These are phyloP conservation scores for Andrena hattorfiana DNA, from an alignment of 2,888 invertebrate species.

Conservation along the genomic window DNA sequence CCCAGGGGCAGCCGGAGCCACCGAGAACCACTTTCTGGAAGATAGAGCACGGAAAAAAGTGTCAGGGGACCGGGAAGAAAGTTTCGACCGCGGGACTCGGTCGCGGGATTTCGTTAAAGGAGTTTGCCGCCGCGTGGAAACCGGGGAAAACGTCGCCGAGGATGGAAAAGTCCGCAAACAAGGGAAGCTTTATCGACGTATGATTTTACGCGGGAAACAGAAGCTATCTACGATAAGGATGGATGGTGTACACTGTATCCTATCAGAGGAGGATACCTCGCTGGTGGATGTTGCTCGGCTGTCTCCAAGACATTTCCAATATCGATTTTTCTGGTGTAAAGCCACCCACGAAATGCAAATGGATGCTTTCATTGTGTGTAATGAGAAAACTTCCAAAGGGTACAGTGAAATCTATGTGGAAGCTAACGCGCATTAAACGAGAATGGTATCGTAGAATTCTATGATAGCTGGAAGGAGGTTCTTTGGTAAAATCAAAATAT, in stretches of 20 bases:
- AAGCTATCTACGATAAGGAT: neutral
- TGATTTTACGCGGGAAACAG: conserved; percentile 19
- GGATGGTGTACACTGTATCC: neutral
- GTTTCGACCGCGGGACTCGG: conserved; percentile 21
- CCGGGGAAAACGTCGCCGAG: conserved; percentile 5
- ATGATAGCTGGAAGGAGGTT: neutral
- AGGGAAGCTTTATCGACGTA: neutral
- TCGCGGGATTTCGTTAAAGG: conserved; percentile 44
- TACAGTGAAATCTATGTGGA: neutral
- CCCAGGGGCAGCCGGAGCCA: neutral
- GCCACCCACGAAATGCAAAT: neutral
- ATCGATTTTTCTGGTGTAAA: conserved; percentile 6
- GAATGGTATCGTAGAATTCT: neutral
- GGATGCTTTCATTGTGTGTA: neutral
- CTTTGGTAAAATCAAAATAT: too few species aligned
- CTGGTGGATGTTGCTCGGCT: neutral
- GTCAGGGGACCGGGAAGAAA: conserved; percentile 4
- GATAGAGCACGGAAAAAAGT: conserved; percentile 15
- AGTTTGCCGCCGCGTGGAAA: conserved; percentile 22
- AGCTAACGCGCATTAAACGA: neutral
- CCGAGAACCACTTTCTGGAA: neutral
- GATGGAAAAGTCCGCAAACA: conserved; percentile 36
- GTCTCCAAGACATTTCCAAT: conserved; percentile 6
- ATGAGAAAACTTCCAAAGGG: conserved; percentile 12
- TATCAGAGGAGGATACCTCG: conserved; percentile 2